Conservation (phyloP, 2,113 vertebrate genomes). For the Phalacrocorax aristotelis region DNA sequence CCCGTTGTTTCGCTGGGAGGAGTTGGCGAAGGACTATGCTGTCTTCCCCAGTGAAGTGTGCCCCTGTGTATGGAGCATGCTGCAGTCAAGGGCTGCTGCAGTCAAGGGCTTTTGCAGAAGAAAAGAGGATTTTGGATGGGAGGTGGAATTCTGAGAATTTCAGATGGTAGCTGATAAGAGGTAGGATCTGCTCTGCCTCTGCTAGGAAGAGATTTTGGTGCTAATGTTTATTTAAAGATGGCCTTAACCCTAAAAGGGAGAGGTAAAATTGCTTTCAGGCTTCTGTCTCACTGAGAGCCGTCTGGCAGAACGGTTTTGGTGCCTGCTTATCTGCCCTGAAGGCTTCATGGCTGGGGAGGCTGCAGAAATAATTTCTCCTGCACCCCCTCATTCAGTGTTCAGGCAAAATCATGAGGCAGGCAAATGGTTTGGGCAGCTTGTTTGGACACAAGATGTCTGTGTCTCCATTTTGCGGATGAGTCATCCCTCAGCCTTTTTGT, state of each 20-base stretch:
- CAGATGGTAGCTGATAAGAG: slow-evolving; percentile 19
- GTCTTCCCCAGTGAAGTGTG: not conserved
- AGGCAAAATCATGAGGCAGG: not conserved
- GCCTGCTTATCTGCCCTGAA: not conserved
- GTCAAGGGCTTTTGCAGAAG: not conserved
- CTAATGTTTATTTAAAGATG: slow-evolving; percentile 26
- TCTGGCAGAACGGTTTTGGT: not conserved
- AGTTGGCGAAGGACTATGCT: not conserved
- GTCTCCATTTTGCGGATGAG: not conserved
- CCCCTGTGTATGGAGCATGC: not conserved
- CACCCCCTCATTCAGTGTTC: not conserved
- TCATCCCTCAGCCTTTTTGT: not conserved
- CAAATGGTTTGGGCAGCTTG: not conserved
- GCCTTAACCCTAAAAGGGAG: not conserved
- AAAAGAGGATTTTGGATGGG: not conserved
- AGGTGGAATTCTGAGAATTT: slow-evolving; percentile 20
- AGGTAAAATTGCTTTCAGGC: not conserved
- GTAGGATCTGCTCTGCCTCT: not conserved
- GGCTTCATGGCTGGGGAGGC: not conserved
- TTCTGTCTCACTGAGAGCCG: not conserved
- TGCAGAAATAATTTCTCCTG: not conserved
- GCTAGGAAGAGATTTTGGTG: not conserved
- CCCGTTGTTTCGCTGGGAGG: not conserved
- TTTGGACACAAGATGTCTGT: not conserved
- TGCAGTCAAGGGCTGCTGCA: not conserved